Base-by-base conservation (phyloP, 2,113 vertebrate genomes). In the Neodontobutis hainanensis region DNA sequence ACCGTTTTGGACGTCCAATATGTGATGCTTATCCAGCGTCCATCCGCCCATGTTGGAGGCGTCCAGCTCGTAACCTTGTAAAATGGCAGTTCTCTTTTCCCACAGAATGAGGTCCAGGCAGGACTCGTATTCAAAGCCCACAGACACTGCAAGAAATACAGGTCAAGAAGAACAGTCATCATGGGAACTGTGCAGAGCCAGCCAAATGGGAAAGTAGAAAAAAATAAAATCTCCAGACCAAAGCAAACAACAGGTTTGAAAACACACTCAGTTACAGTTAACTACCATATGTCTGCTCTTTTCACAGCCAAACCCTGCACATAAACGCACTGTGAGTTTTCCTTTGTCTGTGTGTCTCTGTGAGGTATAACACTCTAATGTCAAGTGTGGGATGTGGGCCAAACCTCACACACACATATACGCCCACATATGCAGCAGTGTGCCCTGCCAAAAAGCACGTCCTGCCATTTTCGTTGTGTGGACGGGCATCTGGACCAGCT, bases 21-120 rank as follows among this genome's bases (percentile, higher is more conserved):
- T 94, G 27, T 99, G 97, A 83, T 99, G 97, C 38, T 96, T 99
- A 71, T 97, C 95, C 70, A 99, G 59, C 0, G 94, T 95, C 97
- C 97, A 99, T 5, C 96, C 95, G 15, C 97, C 97, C 94, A 99
- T 97, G 85, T 97, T 98, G 58, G 97, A 99, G 5, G 97, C 95
- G 50, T 98, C 96, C 57, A 98, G 81, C 62, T 99, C 97, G 4
- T 96, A 97, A 48, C 97, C 97, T 81, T 99, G 97, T 59, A 99
- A 70, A 75, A 95, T 11, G 11, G 97, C 94, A 0, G 97, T 99
- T 59, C 97, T 91, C 84, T 98, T 99, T 82, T 99, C 97, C 97
- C 97, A 99, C 8, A 98, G 92, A 58, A 98, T 98, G 46, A 98
- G 93, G 82, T 99, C 97, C 88, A 99, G 83, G 78, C 97, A 99